Base-by-base conservation (phyloP, 1,140 invertebrate genomes). In the Contarinia nasturtii region DNA sequence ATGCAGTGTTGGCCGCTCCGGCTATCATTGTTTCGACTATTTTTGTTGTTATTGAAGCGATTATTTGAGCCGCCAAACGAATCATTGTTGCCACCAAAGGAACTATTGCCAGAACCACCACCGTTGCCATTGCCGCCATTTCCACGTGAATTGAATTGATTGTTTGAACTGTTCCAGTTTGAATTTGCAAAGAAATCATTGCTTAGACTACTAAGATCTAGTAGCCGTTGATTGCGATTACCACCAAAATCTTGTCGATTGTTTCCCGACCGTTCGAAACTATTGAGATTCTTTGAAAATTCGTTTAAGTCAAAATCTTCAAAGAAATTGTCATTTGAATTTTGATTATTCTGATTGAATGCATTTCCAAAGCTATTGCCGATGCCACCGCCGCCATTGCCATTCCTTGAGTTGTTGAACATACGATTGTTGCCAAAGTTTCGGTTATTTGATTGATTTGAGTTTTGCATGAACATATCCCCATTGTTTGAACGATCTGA, bases 31-130 rank as follows among this genome's bases (percentile, higher is more conserved):
- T 33, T 21, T 19, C 44, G 42, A 17, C 49, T 47, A 36, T 44
- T 44, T 17, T 15, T 3, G 33, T 52, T 50, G 8, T 52, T 51
- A 11, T 42, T 49, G 36, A 46, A 48, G 21, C 48, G 52, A 19
- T 56, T 53, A 43, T 58, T 52, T 34, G 54, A 57, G 36, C 56
- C 53, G 33, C 58, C 55, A n/a, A n/a, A n/a, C n/a, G n/a, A n/a
- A n/a, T n/a, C n/a, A 41, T 54, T 55, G 36, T 53, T 54, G 18
- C 46, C 40, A 27, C 46, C 33, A 33, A 52, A 51, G 45, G 44
- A 48, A 49, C 49, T 52, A 42, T 52, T 45, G 33, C 33, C 41
- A 21, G 43, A 48, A 12, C 33, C 33, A 42, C 20, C 33, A 33
- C 33, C 38, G 20, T 34, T 44, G 11, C n/a, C 14, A 20, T 10